phyloP scores from a whole-genome alignment of 1,140 invertebrate genomes.

The Gyrodactylus salaris region DNA sequence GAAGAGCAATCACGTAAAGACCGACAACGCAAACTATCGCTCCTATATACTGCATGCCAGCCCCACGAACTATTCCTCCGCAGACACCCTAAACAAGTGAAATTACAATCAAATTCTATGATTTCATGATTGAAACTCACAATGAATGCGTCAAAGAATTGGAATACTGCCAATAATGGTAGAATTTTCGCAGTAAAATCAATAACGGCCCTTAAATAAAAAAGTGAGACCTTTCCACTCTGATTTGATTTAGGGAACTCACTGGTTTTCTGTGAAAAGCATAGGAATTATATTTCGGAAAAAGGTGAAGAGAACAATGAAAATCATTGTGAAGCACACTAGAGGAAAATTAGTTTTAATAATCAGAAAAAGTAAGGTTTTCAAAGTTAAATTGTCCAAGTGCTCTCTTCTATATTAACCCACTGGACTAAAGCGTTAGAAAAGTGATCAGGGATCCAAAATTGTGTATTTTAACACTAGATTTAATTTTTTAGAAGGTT shows the following conservation, averaged over 20 bases:
- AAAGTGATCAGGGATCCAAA: too few relatives aligned
- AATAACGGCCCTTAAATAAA: not conserved
- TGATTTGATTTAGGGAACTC: too few relatives aligned
- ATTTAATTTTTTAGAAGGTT: too few relatives aligned
- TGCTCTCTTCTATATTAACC: too few relatives aligned
- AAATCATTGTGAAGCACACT: not conserved
- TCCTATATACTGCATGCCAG: not conserved
- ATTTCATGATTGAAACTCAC: too few relatives aligned
- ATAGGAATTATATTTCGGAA: not conserved
- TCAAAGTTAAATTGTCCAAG: too few relatives aligned
- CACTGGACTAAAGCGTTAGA: too few relatives aligned
- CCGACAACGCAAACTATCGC: not conserved
- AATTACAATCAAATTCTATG: too few relatives aligned
- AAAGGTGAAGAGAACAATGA: not conserved
- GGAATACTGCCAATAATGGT: not conserved
- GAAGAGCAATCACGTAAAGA: not conserved
- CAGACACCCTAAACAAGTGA: not conserved
- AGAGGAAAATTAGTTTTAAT: too few relatives aligned
- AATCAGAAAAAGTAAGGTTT: too few relatives aligned
- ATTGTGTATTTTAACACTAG: too few relatives aligned
- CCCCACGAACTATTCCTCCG: not conserved
- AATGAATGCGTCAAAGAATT: not conserved
- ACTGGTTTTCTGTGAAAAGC: not conserved
- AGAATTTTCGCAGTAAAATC: not conserved
- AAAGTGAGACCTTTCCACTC: not conserved